Evolutionary conservation across 2,888 invertebrate species (phyloP).

Genomic region (Crioceris asparagi): DNA sequence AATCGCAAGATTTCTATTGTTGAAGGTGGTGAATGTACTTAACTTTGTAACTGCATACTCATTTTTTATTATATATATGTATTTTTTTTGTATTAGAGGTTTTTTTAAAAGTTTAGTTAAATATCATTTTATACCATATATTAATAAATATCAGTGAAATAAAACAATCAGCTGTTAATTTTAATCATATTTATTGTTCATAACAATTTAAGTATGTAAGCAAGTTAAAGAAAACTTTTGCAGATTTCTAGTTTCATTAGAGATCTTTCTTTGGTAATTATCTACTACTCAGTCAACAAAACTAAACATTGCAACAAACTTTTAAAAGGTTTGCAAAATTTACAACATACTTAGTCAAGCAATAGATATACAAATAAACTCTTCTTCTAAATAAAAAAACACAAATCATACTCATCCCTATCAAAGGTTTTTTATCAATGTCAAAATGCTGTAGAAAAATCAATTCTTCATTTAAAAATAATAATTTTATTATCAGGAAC

Average conservation of each 20-base stretch:
- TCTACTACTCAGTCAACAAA: constrained; percentile 1
- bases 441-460: constrained; percentile 2
- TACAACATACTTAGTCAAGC: constrained; percentile 2
- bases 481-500: constrained; percentile 3
- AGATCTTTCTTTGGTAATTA: constrained; percentile 4
- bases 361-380: constrained; percentile 1
- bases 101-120: not conserved
- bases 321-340: constrained; percentile 1
- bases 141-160: constrained; percentile 2
- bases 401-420: constrained; percentile 3
- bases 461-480: constrained; percentile 2
- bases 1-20: not conserved
- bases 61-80: not conserved
- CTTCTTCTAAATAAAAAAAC: too few relatives aligned
- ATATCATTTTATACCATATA: constrained; percentile 2
- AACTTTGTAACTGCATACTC: not conserved
- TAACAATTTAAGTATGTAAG: constrained; percentile 5
- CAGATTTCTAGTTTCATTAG: not conserved
- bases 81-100: not conserved
- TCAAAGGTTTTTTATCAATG: constrained; percentile 4
- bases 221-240: constrained; percentile 3
- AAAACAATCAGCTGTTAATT: constrained; percentile 2
- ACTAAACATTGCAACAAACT: constrained; percentile 4
- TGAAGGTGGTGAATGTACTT: not conserved
- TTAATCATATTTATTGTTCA: constrained; percentile 3